Base-by-base conservation (phyloP, 2,888 invertebrate genomes). In the Glyphotaelius pellucidus region DNA sequence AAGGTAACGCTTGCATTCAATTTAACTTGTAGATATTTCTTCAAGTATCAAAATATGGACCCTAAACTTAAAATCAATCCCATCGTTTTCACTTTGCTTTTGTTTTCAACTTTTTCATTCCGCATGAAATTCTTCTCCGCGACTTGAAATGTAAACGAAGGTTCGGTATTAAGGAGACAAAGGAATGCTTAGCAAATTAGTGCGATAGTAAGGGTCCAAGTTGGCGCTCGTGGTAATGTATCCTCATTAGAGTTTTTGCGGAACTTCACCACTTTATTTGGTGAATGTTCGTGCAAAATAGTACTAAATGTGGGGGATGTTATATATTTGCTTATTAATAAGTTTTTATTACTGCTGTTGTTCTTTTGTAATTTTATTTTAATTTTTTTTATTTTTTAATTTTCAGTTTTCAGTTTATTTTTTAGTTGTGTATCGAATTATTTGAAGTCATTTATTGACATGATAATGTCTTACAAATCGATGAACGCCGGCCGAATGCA, bases 171-270 rank as follows among this genome's bases (percentile, higher is more conserved):
- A 38, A 42, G 42, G 42, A 47, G 38, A 84, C 52, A 35, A n/a
- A 67, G 84, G 85, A 30, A 47, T 86, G 30, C 30, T 42, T 86
- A 42, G 25, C 30, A 86, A 86, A 86, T 86, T 86, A 42, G 25
- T 30, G 67, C 86, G 25, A n/a, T n/a, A 14, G 5, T 47, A 30
- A 38, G 86, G 86, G 15, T 47, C n/a, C 47, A 38, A 86, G n/a
- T 42, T 42, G 86, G 15, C 30, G 47, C 86, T 47, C 47, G 42
- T 42, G 30, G 86, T 86, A 86, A 86, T 86, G 86, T 14, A 86
- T 42, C 42, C n/a, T 47, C 25, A 47, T 47, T 42, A 47, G 5
- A 7, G 38, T 86, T 86, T 86, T 86, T 86, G 86, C 30, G 3
- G 2, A 9, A 67, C 52, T 25, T n/a, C 25, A 67, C 67, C 7